Percentiles rank a stretch among this genome's conserved stretches.
Conservation (phyloP, 2,113 vertebrate genomes). For the Nannobrachium achirus region DNA sequence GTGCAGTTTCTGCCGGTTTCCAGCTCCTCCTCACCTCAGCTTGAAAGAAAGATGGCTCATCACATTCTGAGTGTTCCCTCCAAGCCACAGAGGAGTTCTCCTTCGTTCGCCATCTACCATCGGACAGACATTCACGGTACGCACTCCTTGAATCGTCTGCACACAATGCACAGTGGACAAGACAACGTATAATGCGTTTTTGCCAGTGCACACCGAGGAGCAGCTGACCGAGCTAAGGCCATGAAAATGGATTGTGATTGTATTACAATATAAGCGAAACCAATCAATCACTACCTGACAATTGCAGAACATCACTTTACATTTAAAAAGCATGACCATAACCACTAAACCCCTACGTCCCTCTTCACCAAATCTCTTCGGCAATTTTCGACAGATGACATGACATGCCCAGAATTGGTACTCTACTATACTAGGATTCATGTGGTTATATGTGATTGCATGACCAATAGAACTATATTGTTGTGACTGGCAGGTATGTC, state of each 20-base stretch:
- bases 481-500: too few species aligned
- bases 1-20: not conserved
- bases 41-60: constrained; percentile 76
- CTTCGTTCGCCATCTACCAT: constrained; percentile 84
- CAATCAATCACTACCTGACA: not conserved
- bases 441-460: too few species aligned
- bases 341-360: too few species aligned
- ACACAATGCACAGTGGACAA: constrained; percentile 29
- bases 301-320: not conserved
- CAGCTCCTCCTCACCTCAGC: constrained; percentile 79
- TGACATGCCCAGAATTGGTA: too few species aligned
- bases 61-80: constrained; percentile 88
- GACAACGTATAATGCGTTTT: too few species aligned
- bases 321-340: not conserved
- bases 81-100: constrained; percentile 87
- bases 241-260: too few species aligned
- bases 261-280: too few species aligned
- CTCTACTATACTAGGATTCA: too few species aligned
- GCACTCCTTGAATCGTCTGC: constrained; percentile 83
- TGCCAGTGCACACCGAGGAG: not conserved
- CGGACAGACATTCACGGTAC: constrained; percentile 85
- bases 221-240: not conserved
- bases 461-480: too few species aligned
- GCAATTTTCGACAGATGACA: too few species aligned
- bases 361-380: too few species aligned